phyloP scores from a whole-genome alignment of 2,797 vertebrate species.

The Kryptopterus vitreolus region DNA sequence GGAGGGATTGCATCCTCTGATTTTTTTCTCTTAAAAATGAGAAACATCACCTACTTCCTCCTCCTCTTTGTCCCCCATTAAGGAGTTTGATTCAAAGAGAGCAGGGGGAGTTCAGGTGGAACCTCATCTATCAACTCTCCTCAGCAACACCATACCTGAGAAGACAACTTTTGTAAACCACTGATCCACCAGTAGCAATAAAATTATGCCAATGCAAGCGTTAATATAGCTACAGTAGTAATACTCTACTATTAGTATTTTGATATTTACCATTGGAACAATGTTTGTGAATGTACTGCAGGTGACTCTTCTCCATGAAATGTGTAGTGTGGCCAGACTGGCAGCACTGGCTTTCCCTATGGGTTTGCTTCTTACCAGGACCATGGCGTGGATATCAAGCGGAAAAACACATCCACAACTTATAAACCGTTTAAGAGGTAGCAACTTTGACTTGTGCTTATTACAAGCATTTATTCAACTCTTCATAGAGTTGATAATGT shows the following conservation, averaged over 20 bases:
- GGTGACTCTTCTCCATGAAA: slow-evolving; percentile 66
- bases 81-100: too few relatives aligned
- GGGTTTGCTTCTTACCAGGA: slow-evolving; percentile 84
- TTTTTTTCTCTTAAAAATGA: too few relatives aligned
- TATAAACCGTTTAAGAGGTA: slow-evolving; percentile 81
- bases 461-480: not conserved
- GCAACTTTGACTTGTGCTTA: not conserved
- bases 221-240: not conserved
- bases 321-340: slow-evolving; percentile 70
- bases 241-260: too few relatives aligned
- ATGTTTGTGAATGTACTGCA: slow-evolving; percentile 47
- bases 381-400: slow-evolving; percentile 90
- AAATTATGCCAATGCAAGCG: not conserved
- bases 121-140: too few relatives aligned
- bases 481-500: not conserved
- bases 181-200: not conserved
- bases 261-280: not conserved
- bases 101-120: too few relatives aligned
- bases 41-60: too few relatives aligned
- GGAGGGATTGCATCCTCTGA: too few relatives aligned
- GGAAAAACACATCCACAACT: slow-evolving; percentile 86
- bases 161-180: too few relatives aligned
- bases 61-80: too few relatives aligned
- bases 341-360: slow-evolving; percentile 76
- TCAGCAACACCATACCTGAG: too few relatives aligned